Evolutionary conservation across 2,888 invertebrate genomes (phyloP), one percentile per base, ranked within the genome.

Genomic region (Apotomis betuletana): DNA sequence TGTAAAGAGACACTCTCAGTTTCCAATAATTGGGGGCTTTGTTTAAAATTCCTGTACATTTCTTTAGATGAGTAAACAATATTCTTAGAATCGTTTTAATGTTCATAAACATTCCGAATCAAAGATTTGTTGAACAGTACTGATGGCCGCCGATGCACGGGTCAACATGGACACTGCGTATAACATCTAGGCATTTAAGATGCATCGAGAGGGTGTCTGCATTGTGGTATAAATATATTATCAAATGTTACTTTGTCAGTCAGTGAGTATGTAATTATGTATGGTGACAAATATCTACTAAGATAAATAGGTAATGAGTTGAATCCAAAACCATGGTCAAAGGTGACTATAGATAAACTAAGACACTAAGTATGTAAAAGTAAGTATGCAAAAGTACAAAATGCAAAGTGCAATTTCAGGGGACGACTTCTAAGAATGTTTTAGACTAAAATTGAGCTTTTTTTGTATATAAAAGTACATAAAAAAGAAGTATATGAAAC

Each of bases 111-210:
- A 49, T 49, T 10, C 8, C 9, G 9, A 54, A 5, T 52, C 13
- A n/a, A 13, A 54, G 52, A 63, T 54, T 4, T 13, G 54, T 54
- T 60, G 69, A 63, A 57, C 62, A 38, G 13, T 51, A 58, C 27
- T 41, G 41, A 63, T 38, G 57, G 36, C 69, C 63, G 12, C 51
- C 52, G 52, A 64, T 36, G 49, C 69, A 63, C 58, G 13, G 38
- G 63, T 58, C 69, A 63, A 69, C 63, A 62, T 12, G 15, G 3
- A 51, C 62, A 52, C 27, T 41, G 5, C 2, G 5, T 58, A 36
- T 2, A 49, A 38, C 8, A 49, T 49, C 49, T 49, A 49, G 49
- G 10, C 49, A 49, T 49, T 49, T 49, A 8, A 10, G 49, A 49
- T 49, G 49, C 49, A 9, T 10, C 12, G 10, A 49, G 49, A 49